Conservation (phyloP, 53 echinoderm and acorn worm genomes). For the Henricia sp. region DNA sequence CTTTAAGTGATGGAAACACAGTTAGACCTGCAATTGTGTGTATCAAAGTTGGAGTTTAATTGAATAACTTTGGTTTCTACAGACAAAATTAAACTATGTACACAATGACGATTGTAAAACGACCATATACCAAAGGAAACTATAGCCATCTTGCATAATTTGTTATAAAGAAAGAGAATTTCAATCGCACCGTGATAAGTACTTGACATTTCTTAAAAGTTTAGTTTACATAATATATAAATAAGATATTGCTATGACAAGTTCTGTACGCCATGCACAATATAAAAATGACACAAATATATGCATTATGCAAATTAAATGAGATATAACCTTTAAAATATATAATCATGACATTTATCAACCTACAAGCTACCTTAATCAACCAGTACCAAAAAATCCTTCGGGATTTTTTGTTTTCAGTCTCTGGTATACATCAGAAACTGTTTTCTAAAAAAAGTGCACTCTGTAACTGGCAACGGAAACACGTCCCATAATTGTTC, state of each 20-base stretch:
- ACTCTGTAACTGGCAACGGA: too few relatives aligned
- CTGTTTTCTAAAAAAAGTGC: too few relatives aligned
- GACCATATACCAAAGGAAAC: too few relatives aligned
- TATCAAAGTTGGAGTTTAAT: neutral
- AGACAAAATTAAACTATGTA: slow-evolving; percentile 17
- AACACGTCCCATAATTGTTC: too few relatives aligned
- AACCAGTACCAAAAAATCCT: neutral
- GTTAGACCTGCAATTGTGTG: too few relatives aligned
- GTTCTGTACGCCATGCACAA: neutral
- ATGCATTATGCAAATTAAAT: neutral
- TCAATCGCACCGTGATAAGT: neutral
- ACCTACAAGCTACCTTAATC: neutral
- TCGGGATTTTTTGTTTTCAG: neutral
- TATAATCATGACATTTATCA: neutral
- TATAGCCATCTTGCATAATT: slow-evolving; percentile 19
- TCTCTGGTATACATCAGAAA: too few relatives aligned
- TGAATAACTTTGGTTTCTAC: neutral
- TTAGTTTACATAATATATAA: slow-evolving; percentile 32
- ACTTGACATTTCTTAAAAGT: neutral
- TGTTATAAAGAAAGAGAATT: slow-evolving; percentile 14
- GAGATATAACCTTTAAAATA: neutral
- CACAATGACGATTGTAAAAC: slow-evolving; percentile 17
- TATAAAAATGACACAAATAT: neutral
- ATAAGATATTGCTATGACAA: neutral
- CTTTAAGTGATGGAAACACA: too few relatives aligned